Base-by-base conservation (phyloP, 2,113 vertebrate genomes). In the Panthera tigris region DNA sequence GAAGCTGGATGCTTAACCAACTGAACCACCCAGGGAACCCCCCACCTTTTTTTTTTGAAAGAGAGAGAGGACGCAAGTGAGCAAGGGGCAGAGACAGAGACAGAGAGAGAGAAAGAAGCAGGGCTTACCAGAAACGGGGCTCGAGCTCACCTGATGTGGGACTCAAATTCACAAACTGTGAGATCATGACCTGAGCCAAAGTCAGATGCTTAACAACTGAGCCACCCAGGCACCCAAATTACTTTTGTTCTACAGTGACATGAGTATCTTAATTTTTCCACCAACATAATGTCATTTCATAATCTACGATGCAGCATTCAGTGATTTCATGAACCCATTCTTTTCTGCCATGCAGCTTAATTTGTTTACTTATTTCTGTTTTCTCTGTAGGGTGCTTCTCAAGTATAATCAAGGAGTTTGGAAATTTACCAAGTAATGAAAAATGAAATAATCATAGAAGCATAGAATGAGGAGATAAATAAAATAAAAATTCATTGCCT, bases 371-470 rank as follows among this genome's bases (percentile, higher is more conserved):
- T 63, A 39, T 76, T 87, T 85, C 48, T 68, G 8, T 50, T 88
- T 96, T 92, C 68, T 78, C 68, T 92, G 48, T 39, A 68, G 19
- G 68, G 50, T 48, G 36, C 48, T 94, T 96, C 68, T 85, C 36
- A 86, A 68, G 61, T 76, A 92, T 48, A 82, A 69, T 81, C 48
- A 92, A 36, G 65, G 27, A 81, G 5, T 80, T 91, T 92, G 27
- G 52, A 82, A 88, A 82, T 55, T 25, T 74, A 66, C 66, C 66
- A 88, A 82, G 55, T 65, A 92, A 55, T 41, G n/a, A 63, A 92
- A 95, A 71, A 79, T 15, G 2, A 91, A 85, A 91, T 86, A 84
- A 79, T 73, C 57, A 13, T 41, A 65, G 39, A 71, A 87, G 21
- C 65, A 87, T 92, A 84, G 80, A 57, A 87, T 73, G 41, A 63